phyloP scores from a whole-genome alignment of 2,113 vertebrate genomes.

The Struthio camelus region DNA sequence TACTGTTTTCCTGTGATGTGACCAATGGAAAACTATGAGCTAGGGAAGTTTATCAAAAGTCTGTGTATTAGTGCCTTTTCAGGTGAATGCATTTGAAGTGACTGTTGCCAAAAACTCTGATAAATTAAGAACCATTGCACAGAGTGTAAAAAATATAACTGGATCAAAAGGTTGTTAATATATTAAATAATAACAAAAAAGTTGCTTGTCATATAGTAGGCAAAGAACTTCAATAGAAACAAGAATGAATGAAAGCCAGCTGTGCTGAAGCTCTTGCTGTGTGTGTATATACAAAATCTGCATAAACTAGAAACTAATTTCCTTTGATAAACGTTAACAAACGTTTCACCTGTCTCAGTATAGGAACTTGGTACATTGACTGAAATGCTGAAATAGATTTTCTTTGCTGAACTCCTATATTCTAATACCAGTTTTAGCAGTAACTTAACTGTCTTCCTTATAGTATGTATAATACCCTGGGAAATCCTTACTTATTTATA shows the following conservation, averaged over 20 bases:
- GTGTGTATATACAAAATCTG: not conserved
- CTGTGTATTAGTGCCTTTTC: not conserved
- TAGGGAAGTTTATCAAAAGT: not conserved
- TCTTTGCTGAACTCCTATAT: not conserved
- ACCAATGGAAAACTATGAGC: not conserved
- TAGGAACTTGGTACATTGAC: not conserved
- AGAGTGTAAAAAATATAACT: not conserved
- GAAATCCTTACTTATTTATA: not conserved
- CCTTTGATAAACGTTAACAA: not conserved
- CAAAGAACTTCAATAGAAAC: not conserved
- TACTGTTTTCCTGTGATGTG: not conserved
- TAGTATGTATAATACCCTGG: not conserved
- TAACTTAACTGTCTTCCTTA: not conserved
- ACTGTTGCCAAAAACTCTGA: not conserved
- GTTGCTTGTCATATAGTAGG: not conserved
- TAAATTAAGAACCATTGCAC: not conserved
- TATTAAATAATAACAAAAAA: not conserved
- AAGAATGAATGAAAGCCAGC: not conserved
- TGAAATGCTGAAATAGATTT: not conserved
- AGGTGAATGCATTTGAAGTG: not conserved
- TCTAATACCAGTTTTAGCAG: not conserved
- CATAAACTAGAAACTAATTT: not conserved
- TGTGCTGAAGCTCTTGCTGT: not conserved
- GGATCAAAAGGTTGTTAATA: not conserved
- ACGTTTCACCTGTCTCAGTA: not conserved